Evolutionary conservation across 1,140 invertebrate genomes (phyloP).

Genomic region (Euura lappo): DNA sequence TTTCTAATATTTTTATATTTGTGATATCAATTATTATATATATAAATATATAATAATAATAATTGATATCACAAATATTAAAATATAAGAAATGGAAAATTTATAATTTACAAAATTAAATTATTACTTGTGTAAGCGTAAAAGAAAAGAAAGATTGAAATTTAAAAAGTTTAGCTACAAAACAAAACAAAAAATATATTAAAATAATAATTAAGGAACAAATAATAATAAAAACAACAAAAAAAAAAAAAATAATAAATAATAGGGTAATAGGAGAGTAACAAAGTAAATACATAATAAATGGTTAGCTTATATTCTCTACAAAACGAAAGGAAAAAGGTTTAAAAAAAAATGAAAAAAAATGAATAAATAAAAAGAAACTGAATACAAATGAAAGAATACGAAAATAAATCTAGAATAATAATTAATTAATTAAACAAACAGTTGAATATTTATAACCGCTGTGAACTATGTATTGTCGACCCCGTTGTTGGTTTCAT

Average conservation of each 20-base stretch:
- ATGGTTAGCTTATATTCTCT: constrained; percentile 54
- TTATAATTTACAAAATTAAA: too few relatives aligned
- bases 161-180: too few relatives aligned
- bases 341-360: not conserved
- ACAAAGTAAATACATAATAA: constrained; percentile 58
- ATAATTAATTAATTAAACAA: constrained; percentile 19
- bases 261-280: constrained; percentile 60
- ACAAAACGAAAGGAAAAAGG: constrained; percentile 31
- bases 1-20: too few relatives aligned
- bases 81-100: not conserved
- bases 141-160: too few relatives aligned
- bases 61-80: not conserved
- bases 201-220: too few relatives aligned
- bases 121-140: too few relatives aligned
- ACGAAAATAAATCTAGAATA: too few relatives aligned
- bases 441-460: constrained; percentile 49
- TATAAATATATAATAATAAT: too few relatives aligned
- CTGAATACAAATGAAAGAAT: too few relatives aligned
- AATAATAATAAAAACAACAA: constrained; percentile 7
- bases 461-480: constrained; percentile 29
- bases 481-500: constrained; percentile 51
- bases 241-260: constrained; percentile 56
- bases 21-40: too few relatives aligned
- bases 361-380: too few relatives aligned
- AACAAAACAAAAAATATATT: too few relatives aligned